phyloP scores from a whole-genome alignment of 2,888 invertebrate genomes.

The Trissolcus brochymenae region DNA sequence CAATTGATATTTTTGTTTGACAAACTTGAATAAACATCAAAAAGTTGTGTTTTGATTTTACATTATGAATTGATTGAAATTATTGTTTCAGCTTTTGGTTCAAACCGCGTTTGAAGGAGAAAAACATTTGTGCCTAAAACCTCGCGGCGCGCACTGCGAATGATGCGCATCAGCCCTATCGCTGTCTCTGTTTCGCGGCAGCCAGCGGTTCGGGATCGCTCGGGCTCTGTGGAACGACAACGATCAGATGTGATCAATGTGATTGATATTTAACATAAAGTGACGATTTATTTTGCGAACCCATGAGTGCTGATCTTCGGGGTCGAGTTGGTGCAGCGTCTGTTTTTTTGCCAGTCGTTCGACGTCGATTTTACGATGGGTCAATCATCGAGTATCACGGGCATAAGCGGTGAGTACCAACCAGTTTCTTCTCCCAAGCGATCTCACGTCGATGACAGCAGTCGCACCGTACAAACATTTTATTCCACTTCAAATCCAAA shows the following conservation, averaged over 20 bases:
- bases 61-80: neutral
- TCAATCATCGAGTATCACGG: constrained; percentile 74
- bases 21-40: neutral
- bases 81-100: neutral
- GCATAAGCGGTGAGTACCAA: constrained; percentile 71
- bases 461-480: neutral
- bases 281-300: constrained; percentile 63
- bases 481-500: too few species aligned
- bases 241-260: constrained; percentile 60
- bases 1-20: too few species aligned
- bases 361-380: constrained; percentile 68
- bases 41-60: neutral
- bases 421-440: constrained; percentile 14
- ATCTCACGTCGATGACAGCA: constrained; percentile 3
- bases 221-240: constrained; percentile 64
- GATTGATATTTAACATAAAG: constrained; percentile 62
- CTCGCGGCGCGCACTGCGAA: constrained; percentile 20
- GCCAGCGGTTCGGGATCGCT: constrained; percentile 29
- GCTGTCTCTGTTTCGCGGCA: constrained; percentile 60
- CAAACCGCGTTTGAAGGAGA: neutral
- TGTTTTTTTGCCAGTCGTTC: constrained; percentile 40
- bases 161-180: constrained; percentile 42
- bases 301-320: constrained; percentile 47
- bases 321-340: constrained; percentile 37
- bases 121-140: neutral